phyloP scores from a whole-genome alignment of 2,888 invertebrate species.

The Anthophora plumipes region DNA sequence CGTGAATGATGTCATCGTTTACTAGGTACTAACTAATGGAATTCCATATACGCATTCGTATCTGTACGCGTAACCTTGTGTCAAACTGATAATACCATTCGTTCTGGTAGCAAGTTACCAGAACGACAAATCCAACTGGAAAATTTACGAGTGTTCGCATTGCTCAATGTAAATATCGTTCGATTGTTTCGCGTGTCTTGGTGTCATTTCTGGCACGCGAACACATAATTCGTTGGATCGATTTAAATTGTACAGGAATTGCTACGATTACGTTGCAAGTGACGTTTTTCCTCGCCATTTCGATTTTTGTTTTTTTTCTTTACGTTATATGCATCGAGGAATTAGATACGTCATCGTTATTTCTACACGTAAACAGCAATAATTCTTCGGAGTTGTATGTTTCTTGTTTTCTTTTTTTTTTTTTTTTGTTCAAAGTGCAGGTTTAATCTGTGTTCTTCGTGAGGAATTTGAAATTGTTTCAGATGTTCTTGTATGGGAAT shows the following conservation, averaged over 20 bases:
- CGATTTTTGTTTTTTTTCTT: too few species aligned
- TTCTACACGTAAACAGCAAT: too few species aligned
- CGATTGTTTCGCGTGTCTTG: background rate
- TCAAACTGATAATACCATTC: conserved; percentile 38
- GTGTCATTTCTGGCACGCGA: background rate
- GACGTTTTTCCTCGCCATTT: background rate
- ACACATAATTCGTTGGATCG: background rate
- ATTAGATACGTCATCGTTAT: too few species aligned
- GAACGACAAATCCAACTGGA: conserved; percentile 1
- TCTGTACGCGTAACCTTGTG: conserved; percentile 46
- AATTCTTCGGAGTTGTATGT: background rate
- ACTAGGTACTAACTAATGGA: conserved; percentile 9
- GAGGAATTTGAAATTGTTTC: too few species aligned
- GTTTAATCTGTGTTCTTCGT: too few species aligned
- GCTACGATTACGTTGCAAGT: background rate
- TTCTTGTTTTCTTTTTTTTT: background rate
- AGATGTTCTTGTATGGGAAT: too few species aligned
- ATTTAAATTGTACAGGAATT: background rate
- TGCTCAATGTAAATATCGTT: conserved; percentile 22
- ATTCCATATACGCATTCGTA: conserved; percentile 6
- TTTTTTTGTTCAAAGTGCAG: background rate
- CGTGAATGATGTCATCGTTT: conserved; percentile 42
- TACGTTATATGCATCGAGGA: too few species aligned
- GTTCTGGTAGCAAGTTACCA: background rate
- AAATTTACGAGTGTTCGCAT: conserved; percentile 28